Conservation (phyloP, 2,113 vertebrate genomes). For the Platichthys stellatus region DNA sequence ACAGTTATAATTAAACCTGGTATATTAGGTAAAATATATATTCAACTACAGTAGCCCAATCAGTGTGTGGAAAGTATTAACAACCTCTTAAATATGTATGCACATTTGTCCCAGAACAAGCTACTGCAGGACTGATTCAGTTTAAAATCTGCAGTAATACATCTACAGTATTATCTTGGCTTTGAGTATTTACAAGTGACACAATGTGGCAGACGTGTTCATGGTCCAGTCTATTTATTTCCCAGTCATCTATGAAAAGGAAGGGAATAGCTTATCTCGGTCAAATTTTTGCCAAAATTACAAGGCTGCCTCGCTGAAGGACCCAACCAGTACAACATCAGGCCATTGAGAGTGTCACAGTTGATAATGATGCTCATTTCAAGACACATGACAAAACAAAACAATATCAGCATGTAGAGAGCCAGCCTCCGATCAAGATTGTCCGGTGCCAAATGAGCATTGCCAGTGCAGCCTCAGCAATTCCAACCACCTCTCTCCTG, state of each 20-base stretch:
- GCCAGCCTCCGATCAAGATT: conserved; percentile 47
- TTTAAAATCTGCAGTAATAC: conserved; percentile 16
- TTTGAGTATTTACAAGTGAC: conserved; percentile 7
- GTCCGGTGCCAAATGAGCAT: conserved; percentile 61
- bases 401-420: conserved; percentile 61
- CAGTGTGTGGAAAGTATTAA: conserved; percentile 8
- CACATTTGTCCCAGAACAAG: conserved; percentile 17
- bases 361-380: conserved; percentile 66
- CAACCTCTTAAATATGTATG: conserved; percentile 31
- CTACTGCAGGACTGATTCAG: conserved; percentile 1
- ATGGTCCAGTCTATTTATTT: conserved; percentile 30
- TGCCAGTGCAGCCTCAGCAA: conserved; percentile 52
- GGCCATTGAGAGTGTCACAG: conserved; percentile 48
- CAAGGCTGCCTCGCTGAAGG: conserved; percentile 12
- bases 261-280: conserved; percentile 26
- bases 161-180: background rate
- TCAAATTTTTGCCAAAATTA: conserved; percentile 41
- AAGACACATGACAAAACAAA: conserved; percentile 66
- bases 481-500: conserved; percentile 69
- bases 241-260: conserved; percentile 17
- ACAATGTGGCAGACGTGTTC: conserved; percentile 15
- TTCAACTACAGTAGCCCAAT: conserved; percentile 7
- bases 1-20: conserved; percentile 17
- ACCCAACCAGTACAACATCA: conserved; percentile 29
- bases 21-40: conserved; percentile 8